These are phyloP conservation scores for Formicarius rufipectus DNA, from an alignment of 2,113 vertebrate genomes.

Conservation along the genomic window DNA sequence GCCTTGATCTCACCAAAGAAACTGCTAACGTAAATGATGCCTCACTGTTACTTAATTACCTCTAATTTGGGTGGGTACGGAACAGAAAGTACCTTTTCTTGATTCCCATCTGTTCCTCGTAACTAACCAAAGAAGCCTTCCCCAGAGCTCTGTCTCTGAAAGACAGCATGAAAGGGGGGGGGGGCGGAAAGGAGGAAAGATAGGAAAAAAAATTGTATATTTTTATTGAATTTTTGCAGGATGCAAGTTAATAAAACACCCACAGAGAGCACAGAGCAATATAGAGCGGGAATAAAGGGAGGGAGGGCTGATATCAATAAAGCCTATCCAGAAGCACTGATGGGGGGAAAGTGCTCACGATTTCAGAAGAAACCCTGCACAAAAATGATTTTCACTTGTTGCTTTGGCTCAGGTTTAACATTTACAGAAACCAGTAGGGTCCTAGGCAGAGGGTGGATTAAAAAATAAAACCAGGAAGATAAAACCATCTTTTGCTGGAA, in stretches of 20 bases:
- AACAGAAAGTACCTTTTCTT: slow-evolving; percentile 32
- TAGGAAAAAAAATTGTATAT: slow-evolving; percentile 32
- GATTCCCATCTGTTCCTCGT: slow-evolving; percentile 49
- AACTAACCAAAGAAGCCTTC: slow-evolving; percentile 39
- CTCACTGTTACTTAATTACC: slow-evolving; percentile 58
- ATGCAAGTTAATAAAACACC: slow-evolving; percentile 65
- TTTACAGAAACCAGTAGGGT: neutral
- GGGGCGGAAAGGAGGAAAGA: neutral
- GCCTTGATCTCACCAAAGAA: slow-evolving; percentile 65
- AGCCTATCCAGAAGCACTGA: slow-evolving; percentile 28
- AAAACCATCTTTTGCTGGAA: neutral
- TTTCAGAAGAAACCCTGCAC: slow-evolving; percentile 17
- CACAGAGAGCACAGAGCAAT: slow-evolving; percentile 43
- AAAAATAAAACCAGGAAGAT: neutral
- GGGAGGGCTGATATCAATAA: slow-evolving; percentile 39
- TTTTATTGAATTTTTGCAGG: slow-evolving; percentile 64
- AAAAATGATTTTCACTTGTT: slow-evolving; percentile 25
- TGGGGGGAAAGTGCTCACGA: neutral
- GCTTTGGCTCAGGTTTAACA: neutral
- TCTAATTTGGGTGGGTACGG: slow-evolving; percentile 47
- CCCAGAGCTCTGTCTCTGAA: slow-evolving; percentile 17
- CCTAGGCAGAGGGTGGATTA: neutral
- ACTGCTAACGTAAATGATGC: slow-evolving; percentile 61
- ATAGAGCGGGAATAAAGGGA: slow-evolving; percentile 40
- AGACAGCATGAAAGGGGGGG: neutral